Evolutionary conservation across 2,888 invertebrate genomes (phyloP), one percentile per base, ranked within the genome.

Genomic region (Biston stratarius): DNA sequence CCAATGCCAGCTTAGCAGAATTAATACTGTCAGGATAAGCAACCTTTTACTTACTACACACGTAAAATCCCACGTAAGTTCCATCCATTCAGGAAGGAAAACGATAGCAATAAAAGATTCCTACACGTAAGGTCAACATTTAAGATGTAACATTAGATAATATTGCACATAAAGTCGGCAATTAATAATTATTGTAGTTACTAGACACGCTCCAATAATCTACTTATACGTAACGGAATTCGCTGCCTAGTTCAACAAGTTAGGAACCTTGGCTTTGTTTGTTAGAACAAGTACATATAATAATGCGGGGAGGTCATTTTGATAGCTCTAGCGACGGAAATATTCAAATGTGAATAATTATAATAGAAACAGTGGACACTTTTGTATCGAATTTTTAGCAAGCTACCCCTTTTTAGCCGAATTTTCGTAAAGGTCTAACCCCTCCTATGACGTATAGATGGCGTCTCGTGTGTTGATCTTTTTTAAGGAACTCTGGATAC

Each of bases 191-290:
- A 58, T 53, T 47, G 57, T 61, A 51, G 47, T 53, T 56, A 64
- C 58, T 51, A 60, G 63, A 63, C 63, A 64, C 42, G 67, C 63
- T 68, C 56, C 56, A 68, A 64, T 64, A 68, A 64, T 56, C 24
- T 45, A 62, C 36, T 8, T 59, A 59, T 57, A 56, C 34, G 60
- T 66, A 58, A 63, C 63, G 33, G 59, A 66, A 57, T 58, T 44
- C 12, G 14, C 65, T 48, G 15, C 56, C 49, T 58, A 58, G 61
- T 61, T 53, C 61, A 58, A 61, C 57, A 56, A 49, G 40, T 57
- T 45, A 38, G 33, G 48, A 62, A 53, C 67, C 67, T 67, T 67
- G 67, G 57, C 47, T 62, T 61, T 52, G 57, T 62, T 61, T 51
- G 56, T 51, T 53, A 55, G 52, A 38, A 38, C 12, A 53, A 53